A percentile compares a stretch with the other conserved stretches of the same genome.
Evolutionary conservation across 2,888 invertebrate species (phyloP).

Genomic region (Gastrophysa polygoni): DNA sequence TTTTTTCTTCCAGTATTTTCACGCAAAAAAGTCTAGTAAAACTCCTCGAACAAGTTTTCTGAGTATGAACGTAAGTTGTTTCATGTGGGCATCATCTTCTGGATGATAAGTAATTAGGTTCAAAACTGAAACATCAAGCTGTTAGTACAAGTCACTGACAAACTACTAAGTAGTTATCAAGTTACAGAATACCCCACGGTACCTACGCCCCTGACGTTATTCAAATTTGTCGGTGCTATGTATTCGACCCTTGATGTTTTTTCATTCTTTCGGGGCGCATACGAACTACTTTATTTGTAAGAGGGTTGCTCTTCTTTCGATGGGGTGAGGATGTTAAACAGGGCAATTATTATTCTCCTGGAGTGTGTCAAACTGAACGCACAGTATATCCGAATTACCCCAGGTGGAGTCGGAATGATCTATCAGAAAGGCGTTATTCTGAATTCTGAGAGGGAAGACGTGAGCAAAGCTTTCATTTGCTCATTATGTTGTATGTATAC

Average conservation of each 20-base stretch:
- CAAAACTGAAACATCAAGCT: too few relatives aligned
- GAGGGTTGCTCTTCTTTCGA: conserved; percentile 27
- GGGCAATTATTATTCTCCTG: conserved; percentile 30
- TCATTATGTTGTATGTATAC: too few relatives aligned
- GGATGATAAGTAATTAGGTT: too few relatives aligned
- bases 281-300: conserved; percentile 40
- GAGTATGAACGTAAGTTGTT: too few relatives aligned
- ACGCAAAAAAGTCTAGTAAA: too few relatives aligned
- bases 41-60: too few relatives aligned
- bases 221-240: conserved; percentile 5
- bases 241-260: conserved; percentile 38
- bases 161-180: too few relatives aligned
- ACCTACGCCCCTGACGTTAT: not conserved
- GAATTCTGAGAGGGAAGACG: not conserved
- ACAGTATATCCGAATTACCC: conserved; percentile 20
- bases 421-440: not conserved
- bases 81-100: too few relatives aligned
- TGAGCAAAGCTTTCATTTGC: too few relatives aligned
- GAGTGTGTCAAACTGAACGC: conserved; percentile 13
- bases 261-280: conserved; percentile 38
- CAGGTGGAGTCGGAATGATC: not conserved
- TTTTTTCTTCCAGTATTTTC: too few relatives aligned
- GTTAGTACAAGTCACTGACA: too few relatives aligned
- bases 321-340: conserved; percentile 24
- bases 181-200: not conserved